Conservation (phyloP, 2,797 vertebrate genomes). For the Sebastes nivosus region DNA sequence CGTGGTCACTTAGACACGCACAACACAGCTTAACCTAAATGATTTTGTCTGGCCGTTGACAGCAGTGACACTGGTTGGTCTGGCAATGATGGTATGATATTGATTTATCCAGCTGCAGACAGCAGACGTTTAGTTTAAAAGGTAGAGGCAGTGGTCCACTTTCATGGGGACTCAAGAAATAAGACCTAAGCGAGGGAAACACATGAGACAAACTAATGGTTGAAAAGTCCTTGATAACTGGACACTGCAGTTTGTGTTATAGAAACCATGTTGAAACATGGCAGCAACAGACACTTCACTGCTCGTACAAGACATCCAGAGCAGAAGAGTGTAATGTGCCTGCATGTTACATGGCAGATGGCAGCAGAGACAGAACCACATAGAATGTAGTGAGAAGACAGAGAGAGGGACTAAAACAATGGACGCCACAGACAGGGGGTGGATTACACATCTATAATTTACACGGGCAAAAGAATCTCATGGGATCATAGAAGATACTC, state of each 20-base stretch:
- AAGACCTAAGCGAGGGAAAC: background rate
- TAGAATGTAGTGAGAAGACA: background rate
- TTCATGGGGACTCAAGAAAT: background rate
- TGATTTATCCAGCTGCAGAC: slow-evolving; percentile 25
- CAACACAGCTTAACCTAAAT: slow-evolving; percentile 7
- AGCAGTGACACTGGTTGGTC: slow-evolving; percentile 31
- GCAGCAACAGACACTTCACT: background rate
- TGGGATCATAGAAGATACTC: background rate
- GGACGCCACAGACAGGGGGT: background rate
- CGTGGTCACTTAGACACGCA: background rate
- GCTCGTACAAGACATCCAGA: background rate
- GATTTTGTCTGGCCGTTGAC: slow-evolving; percentile 24
- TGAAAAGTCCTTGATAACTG: background rate
- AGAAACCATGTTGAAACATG: background rate
- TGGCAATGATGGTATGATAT: slow-evolving; percentile 20
- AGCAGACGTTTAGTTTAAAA: slow-evolving; percentile 23
- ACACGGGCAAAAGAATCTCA: background rate
- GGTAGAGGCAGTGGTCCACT: background rate
- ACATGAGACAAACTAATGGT: background rate
- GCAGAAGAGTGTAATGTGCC: background rate
- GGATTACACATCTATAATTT: slow-evolving; percentile 29
- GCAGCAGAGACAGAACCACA: background rate
- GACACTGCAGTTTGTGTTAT: background rate
- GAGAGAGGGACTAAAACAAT: background rate
- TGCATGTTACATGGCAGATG: background rate